phyloP scores from a whole-genome alignment of 2,113 vertebrate genomes.

The Halcyon senegalensis region DNA sequence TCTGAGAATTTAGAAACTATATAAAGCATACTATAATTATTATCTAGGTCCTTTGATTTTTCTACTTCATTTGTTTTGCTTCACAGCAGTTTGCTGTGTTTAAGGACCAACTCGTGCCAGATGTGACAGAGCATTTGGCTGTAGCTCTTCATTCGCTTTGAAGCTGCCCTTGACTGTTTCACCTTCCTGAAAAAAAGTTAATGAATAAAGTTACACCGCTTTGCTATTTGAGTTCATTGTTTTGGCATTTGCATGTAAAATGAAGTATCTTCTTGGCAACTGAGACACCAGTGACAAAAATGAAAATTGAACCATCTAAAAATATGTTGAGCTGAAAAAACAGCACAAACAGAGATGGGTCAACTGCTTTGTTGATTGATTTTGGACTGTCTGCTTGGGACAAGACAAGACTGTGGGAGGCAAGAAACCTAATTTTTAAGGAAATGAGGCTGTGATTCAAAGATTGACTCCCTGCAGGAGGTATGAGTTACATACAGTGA shows the following conservation, averaged over 20 bases:
- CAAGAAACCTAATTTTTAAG: slow-evolving; percentile 4
- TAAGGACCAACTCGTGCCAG: not conserved
- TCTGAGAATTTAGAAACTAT: not conserved
- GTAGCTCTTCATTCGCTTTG: not conserved
- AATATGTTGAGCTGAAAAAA: not conserved
- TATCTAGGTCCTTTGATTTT: not conserved
- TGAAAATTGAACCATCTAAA: not conserved
- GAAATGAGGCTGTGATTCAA: slow-evolving; percentile 40
- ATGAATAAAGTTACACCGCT: not conserved
- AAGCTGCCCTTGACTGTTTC: not conserved
- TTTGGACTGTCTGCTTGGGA: not conserved
- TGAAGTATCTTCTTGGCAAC: not conserved
- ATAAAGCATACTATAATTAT: not conserved
- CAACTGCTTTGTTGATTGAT: not conserved
- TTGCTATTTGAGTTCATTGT: not conserved
- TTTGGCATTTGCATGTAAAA: not conserved
- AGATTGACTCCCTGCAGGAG: slow-evolving; percentile 26
- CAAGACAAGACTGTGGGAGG: not conserved
- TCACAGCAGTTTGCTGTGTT: not conserved
- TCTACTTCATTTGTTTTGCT: not conserved
- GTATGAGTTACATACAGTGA: slow-evolving; percentile 36
- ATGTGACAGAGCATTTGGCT: not conserved
- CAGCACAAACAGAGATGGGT: not conserved
- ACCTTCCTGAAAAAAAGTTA: not conserved
- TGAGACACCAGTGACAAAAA: not conserved